Evolutionary conservation across 64 coral and sea anemone genomes (phyloP).

Genomic region (Cladopsammia gracilis): DNA sequence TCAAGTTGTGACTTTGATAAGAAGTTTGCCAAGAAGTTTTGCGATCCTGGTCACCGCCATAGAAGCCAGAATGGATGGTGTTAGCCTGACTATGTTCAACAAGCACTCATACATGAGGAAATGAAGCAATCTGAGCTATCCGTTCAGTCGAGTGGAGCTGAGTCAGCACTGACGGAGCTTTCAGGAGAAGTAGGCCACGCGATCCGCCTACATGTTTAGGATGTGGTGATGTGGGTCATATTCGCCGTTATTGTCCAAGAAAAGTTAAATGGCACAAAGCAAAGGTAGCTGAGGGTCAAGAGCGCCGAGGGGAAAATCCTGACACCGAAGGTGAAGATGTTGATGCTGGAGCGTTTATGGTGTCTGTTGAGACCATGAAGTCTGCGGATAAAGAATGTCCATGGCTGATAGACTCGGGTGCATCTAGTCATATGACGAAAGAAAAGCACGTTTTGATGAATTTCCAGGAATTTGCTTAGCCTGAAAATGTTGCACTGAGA

Average conservation of each 20-base stretch:
- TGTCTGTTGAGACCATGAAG: neutral
- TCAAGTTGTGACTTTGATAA: too few species aligned
- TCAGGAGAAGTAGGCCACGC: too few species aligned
- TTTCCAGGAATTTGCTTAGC: constrained; percentile 35
- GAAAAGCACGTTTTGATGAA: constrained; percentile 32
- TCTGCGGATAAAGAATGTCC: constrained; percentile 12
- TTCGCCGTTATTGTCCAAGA: constrained; percentile 6
- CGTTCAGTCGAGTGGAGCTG: too few species aligned
- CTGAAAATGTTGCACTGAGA: constrained; percentile 57
- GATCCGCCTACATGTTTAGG: too few species aligned
- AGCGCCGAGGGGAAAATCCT: neutral
- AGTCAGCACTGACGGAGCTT: too few species aligned
- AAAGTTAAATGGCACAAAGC: constrained; percentile 35
- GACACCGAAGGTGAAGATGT: neutral
- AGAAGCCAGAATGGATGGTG: too few species aligned
- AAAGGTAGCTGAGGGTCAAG: constrained; percentile 19
- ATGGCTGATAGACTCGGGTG: constrained; percentile 60
- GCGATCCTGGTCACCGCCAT: too few species aligned
- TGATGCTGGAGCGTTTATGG: constrained; percentile 29
- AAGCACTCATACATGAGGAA: too few species aligned
- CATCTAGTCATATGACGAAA: constrained; percentile 50
- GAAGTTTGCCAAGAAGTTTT: too few species aligned
- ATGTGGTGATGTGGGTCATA: too few species aligned
- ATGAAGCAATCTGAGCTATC: too few species aligned
- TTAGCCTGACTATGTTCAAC: too few species aligned